A percentile compares a stretch with the other conserved stretches of the same genome.
Conservation (phyloP, 2,888 invertebrate genomes). For the Scaptomyza tumidula region DNA sequence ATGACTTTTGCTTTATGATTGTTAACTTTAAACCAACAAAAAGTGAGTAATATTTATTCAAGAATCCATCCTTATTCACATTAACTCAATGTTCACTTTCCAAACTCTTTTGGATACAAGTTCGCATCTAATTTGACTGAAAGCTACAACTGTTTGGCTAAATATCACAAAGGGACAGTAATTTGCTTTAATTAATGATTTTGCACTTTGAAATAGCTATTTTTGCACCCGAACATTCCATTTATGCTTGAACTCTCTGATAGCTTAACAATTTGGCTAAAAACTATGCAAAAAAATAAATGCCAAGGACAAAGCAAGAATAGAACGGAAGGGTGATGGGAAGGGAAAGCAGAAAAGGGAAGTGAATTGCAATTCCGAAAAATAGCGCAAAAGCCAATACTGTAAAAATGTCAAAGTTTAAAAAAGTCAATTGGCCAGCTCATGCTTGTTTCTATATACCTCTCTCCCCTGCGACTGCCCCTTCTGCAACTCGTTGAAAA, state of each 20-base stretch:
- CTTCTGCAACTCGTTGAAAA: not conserved
- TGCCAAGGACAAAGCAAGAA: slow-evolving; percentile 59
- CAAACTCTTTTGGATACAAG: not conserved
- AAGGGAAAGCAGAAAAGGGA: too few species aligned
- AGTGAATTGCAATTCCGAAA: not conserved
- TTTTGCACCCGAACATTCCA: slow-evolving; percentile 11
- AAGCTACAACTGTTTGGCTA: not conserved
- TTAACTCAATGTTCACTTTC: not conserved
- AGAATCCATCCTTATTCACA: not conserved
- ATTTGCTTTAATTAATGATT: not conserved
- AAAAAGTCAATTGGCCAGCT: slow-evolving; percentile 48
- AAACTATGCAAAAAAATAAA: slow-evolving; percentile 31
- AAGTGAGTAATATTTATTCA: not conserved
- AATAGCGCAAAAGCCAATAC: slow-evolving; percentile 46
- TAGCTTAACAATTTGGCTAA: not conserved
- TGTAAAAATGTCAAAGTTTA: slow-evolving; percentile 60
- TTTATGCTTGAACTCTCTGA: not conserved
- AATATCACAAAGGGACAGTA: not conserved
- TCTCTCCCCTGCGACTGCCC: too few species aligned
- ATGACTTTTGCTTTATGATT: too few species aligned
- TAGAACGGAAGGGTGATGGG: not conserved
- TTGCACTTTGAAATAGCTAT: not conserved
- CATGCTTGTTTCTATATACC: not conserved
- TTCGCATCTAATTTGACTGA: not conserved
- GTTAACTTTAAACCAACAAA: too few species aligned